Base-by-base conservation (phyloP, 2,888 invertebrate species). In the Therioaphis trifolii region DNA sequence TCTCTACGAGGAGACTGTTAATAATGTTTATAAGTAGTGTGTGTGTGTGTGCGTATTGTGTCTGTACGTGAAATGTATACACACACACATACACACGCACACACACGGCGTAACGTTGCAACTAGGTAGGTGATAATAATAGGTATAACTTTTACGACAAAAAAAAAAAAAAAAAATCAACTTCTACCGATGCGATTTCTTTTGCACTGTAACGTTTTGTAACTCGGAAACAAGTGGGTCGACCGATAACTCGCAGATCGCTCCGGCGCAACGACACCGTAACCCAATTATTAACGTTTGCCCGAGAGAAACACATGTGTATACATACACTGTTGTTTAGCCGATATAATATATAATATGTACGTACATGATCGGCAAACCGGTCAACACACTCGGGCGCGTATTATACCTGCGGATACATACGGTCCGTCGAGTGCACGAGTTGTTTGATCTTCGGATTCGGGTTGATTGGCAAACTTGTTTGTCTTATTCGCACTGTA, bases 181-280 rank as follows among this genome's bases (percentile, higher is more conserved):
- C 43, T 61, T 40, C 43, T 21, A 21, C 49, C 35, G 14, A 52
- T 55, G 14, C 27, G n/a, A 55, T 55, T 55, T 55, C n/a, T 55
- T 35, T 55, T 18, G 11, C 40, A 58, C 7, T 4, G 35, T 27
- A 12, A 27, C 5, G 63, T 76, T 75, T 75, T 43, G 61, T 61
- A 75, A 75, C 74, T 58, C 40, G 11, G 27, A 4, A 27, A 27
- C 76, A 63, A 76, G 76, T 76, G 76, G 76, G 76, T 63, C 63
- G 46, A 63, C 63, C 58, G 58, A 75, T 55, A 74, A 75, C 74
- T 58, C n/a, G 63, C 76, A 21, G 27, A 76, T 63, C 29, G 63
- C 76, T 14, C n/a, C 76, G 49, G 29, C 43, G 27, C 52, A 61
- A 63, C 63, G 63, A 76, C 46, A 76, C 21, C 76, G 76, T 63